Evolutionary conservation across 2,797 vertebrate genomes (phyloP).

Genomic region (Vultur gryphus): DNA sequence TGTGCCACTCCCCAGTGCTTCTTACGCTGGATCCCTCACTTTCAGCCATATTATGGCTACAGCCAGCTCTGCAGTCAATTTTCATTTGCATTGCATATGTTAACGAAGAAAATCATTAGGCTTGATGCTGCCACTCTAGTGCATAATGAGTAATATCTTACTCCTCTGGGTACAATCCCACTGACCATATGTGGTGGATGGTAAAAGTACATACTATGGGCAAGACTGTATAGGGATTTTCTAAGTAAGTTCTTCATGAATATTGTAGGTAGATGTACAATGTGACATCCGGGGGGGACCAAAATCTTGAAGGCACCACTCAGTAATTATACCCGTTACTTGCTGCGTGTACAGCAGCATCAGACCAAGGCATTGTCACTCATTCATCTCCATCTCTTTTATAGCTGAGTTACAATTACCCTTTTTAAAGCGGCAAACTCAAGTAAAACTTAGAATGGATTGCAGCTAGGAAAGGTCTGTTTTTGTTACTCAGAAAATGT

Average conservation of each 20-base stretch:
- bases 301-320: not conserved
- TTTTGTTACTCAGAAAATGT: not conserved
- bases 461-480: not conserved
- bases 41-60: not conserved
- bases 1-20: not conserved
- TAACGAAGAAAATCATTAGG: not conserved
- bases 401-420: not conserved
- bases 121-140: not conserved
- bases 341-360: not conserved
- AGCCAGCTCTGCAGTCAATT: not conserved
- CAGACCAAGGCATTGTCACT: not conserved
- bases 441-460: not conserved
- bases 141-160: not conserved
- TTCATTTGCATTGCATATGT: not conserved
- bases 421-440: not conserved
- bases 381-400: not conserved
- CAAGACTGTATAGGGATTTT: not conserved
- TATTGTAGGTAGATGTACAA: not conserved
- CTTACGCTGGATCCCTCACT: not conserved
- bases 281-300: not conserved
- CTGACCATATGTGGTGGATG: not conserved
- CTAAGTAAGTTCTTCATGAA: not conserved
- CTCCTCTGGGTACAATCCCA: not conserved
- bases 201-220: not conserved
- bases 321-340: not conserved